Percentiles rank a stretch among this genome's conserved stretches.
These are phyloP conservation scores for Orthosia incerta DNA, from an alignment of 2,888 invertebrate genomes.

Conservation along the genomic window DNA sequence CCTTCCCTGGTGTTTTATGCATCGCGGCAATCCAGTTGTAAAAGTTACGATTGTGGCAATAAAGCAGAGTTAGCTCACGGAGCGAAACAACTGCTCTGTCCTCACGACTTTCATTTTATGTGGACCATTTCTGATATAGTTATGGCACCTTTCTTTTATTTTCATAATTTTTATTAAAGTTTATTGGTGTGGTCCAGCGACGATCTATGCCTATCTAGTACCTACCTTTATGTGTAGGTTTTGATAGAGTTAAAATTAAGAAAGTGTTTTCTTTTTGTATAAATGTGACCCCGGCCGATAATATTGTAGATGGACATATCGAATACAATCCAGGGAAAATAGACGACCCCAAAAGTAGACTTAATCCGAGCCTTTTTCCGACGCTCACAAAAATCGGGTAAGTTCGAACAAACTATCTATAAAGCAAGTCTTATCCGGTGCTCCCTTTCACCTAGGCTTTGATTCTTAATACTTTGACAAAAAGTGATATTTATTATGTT, in stretches of 20 bases:
- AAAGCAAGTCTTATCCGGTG: conserved; percentile 45
- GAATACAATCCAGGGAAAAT: conserved; percentile 45
- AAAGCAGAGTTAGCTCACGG: conserved; percentile 52
- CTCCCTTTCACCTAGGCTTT: conserved; percentile 15
- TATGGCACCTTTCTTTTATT: conserved; percentile 53
- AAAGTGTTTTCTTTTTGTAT: conserved; percentile 19
- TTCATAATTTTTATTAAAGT: conserved; percentile 54
- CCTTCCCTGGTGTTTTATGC: conserved; percentile 50
- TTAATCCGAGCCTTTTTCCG: conserved; percentile 42
- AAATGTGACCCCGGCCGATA: conserved; percentile 34
- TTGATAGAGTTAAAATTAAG: conserved; percentile 1
- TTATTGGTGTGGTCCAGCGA: conserved; percentile 41
- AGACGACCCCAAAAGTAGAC: conserved; percentile 34
- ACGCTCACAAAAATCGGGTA: conserved; percentile 35
- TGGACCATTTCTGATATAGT: conserved; percentile 52
- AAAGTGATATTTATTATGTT: conserved; percentile 44
- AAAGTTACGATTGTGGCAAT: conserved; percentile 62
- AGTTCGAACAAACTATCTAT: conserved; percentile 39
- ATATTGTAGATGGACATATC: conserved; percentile 50
- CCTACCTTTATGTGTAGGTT: not conserved
- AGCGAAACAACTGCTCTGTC: conserved; percentile 53
- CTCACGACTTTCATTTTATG: conserved; percentile 59
- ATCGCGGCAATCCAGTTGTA: conserved; percentile 51
- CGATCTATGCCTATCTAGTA: conserved; percentile 8
- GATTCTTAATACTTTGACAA: conserved; percentile 46